A percentile compares a stretch with the other conserved stretches of the same genome.
Conservation (phyloP, 2,113 vertebrate genomes). For the Lamprotornis superbus region DNA sequence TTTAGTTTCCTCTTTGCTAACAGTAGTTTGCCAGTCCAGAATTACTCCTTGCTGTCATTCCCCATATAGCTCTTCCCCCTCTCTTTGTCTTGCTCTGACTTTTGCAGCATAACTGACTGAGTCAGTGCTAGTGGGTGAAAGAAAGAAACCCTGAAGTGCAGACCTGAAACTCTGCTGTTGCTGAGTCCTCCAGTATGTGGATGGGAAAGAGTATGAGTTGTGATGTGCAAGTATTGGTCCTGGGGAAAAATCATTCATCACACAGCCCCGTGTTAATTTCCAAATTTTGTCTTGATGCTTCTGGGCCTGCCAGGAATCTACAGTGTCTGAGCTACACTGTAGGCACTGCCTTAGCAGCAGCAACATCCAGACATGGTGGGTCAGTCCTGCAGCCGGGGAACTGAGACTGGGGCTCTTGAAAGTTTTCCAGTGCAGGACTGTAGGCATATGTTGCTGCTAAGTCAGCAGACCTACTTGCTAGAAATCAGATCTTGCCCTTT, state of each 20-base stretch:
- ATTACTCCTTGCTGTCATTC: background rate
- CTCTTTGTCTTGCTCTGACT: background rate
- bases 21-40: background rate
- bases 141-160: background rate
- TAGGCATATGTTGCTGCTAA: background rate
- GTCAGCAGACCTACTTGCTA: background rate
- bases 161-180: background rate
- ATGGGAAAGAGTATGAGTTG: background rate
- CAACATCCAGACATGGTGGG: background rate
- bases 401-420: background rate
- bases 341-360: background rate
- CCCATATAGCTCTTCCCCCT: rapidly evolving
- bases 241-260: background rate
- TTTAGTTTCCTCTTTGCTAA: background rate
- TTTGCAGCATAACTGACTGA: background rate
- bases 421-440: background rate
- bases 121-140: background rate
- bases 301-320: background rate
- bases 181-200: background rate
- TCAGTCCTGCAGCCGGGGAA: background rate
- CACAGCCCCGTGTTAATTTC: background rate
- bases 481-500: background rate
- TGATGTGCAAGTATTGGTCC: background rate
- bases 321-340: background rate
- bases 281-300: background rate